Conservation (phyloP, 1,140 invertebrate species). For the Epicauta chinensis region DNA sequence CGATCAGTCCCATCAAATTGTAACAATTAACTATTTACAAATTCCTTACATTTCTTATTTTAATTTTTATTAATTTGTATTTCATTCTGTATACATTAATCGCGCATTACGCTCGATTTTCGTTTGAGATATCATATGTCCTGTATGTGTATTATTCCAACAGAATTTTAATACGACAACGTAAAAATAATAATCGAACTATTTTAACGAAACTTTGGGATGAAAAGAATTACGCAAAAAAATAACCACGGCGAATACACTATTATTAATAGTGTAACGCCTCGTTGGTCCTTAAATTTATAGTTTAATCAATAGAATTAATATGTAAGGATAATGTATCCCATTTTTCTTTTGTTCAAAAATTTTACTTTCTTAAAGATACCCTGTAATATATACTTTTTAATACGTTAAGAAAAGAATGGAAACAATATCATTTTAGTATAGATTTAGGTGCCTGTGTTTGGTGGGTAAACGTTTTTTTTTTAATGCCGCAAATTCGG, state of each 20-base stretch:
- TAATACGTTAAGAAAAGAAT: constrained; percentile 43
- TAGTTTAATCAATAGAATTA: constrained; percentile 19
- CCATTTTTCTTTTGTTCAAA: constrained; percentile 27
- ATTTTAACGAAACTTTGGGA: constrained; percentile 20
- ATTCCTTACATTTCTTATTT: constrained; percentile 24
- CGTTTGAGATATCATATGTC: not conserved
- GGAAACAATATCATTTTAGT: constrained; percentile 43
- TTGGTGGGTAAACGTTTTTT: constrained; percentile 34
- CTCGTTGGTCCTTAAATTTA: constrained; percentile 43
- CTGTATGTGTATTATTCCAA: no score
- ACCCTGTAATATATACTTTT: constrained; percentile 46
- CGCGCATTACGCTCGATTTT: constrained; percentile 24
- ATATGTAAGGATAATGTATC: constrained; percentile 45
- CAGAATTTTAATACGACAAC: no score
- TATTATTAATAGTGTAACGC: constrained; percentile 32
- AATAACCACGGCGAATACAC: constrained; percentile 38
- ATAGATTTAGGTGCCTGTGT: constrained; percentile 36
- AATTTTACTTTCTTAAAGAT: constrained; percentile 27
- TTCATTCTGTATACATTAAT: constrained; percentile 33
- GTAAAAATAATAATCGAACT: constrained; percentile 29
- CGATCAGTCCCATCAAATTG: constrained; percentile 19
- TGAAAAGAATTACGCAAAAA: constrained; percentile 29
- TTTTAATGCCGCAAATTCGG: constrained; percentile 24
- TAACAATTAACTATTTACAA: constrained; percentile 36
- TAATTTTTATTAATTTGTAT: constrained; percentile 20